Conservation (phyloP, 2,888 invertebrate species). For the Eumacrocentrus americanus region DNA sequence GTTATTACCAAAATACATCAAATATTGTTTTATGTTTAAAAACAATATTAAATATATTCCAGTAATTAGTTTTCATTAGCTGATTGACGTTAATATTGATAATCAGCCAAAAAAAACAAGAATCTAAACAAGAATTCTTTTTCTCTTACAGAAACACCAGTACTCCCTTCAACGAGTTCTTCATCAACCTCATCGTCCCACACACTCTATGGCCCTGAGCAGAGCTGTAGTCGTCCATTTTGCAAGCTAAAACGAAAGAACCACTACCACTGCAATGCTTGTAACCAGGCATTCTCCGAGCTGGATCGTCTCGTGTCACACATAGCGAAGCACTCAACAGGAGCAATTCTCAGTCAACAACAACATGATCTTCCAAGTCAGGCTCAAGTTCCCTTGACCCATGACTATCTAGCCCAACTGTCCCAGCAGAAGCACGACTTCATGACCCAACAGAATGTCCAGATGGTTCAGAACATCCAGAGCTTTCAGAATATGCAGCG, state of each 20-base stretch:
- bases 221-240: conserved; percentile 77
- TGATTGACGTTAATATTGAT: neutral
- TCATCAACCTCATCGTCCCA: conserved; percentile 51
- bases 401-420: conserved; percentile 50
- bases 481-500: conserved; percentile 57
- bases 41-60: neutral
- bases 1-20: too few species aligned
- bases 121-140: neutral
- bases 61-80: neutral
- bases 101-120: neutral
- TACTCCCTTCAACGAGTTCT: conserved; percentile 41
- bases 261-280: conserved; percentile 80
- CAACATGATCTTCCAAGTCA: conserved; percentile 50
- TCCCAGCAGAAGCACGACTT: conserved; percentile 59
- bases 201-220: conserved; percentile 69
- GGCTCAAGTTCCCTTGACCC: conserved; percentile 43
- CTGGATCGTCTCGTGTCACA: conserved; percentile 72
- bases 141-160: conserved; percentile 44
- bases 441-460: conserved; percentile 55
- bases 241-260: conserved; percentile 80
- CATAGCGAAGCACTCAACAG: conserved; percentile 73
- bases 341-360: conserved; percentile 64
- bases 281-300: conserved; percentile 82
- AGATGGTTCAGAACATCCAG: conserved; percentile 55
- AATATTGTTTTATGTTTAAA: neutral